Conservation (phyloP, 2,797 vertebrate genomes). For the Danio aesculapii region DNA sequence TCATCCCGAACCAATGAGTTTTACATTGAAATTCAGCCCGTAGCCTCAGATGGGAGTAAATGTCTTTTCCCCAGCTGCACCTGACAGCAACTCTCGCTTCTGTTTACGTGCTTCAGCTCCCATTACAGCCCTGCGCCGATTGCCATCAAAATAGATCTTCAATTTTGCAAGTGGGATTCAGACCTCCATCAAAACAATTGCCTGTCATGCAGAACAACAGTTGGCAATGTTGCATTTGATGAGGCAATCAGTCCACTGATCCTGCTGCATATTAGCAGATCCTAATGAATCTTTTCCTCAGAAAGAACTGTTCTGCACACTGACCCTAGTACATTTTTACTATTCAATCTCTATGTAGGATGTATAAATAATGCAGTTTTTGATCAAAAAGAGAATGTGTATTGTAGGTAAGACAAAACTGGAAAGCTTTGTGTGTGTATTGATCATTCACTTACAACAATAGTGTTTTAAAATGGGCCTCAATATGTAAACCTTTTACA, state of each 20-base stretch:
- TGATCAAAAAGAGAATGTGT: too few species aligned
- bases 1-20: constrained; percentile 17
- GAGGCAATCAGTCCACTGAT: constrained; percentile 38
- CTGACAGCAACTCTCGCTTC: constrained; percentile 26
- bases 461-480: too few species aligned
- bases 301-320: not conserved
- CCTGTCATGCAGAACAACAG: constrained; percentile 33
- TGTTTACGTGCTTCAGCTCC: constrained; percentile 27
- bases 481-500: too few species aligned
- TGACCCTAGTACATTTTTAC: not conserved
- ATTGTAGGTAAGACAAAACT: too few species aligned
- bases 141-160: constrained; percentile 41
- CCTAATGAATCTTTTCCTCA: constrained; percentile 18
- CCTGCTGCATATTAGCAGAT: constrained; percentile 21
- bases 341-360: too few species aligned
- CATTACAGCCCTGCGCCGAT: constrained; percentile 13
- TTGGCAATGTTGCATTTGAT: constrained; percentile 36
- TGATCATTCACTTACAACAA: too few species aligned
- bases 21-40: constrained; percentile 33
- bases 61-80: constrained; percentile 39
- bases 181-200: constrained; percentile 42
- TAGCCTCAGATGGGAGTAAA: constrained; percentile 43
- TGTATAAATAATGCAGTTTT: not conserved
- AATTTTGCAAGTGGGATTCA: constrained; percentile 43
- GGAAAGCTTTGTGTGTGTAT: too few species aligned